Evolutionary conservation across 2,113 vertebrate genomes (phyloP).

Genomic region (Hippoglossus stenolepis): DNA sequence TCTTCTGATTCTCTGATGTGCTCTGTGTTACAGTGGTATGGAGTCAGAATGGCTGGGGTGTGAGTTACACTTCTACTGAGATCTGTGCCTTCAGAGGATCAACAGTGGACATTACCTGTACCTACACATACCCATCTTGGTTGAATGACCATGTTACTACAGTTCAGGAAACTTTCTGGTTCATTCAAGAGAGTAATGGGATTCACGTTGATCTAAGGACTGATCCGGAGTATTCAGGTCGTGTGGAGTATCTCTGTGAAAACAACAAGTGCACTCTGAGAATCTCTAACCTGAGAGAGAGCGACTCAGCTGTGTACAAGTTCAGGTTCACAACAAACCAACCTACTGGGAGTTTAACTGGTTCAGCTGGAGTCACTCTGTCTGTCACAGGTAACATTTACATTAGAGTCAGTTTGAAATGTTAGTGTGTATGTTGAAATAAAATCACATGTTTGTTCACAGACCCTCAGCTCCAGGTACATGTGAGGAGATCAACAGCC

Average conservation of each 20-base stretch:
- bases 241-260: rapidly evolving
- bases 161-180: not conserved
- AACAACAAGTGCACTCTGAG: not conserved
- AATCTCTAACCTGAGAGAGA: slow-evolving; percentile 27
- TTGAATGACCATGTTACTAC: rapidly evolving
- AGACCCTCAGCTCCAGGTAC: slow-evolving; percentile 12
- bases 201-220: too few relatives aligned
- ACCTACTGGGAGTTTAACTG: not conserved
- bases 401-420: not conserved
- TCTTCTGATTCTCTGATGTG: not conserved
- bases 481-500: not conserved
- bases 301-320: slow-evolving; percentile 36
- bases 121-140: not conserved
- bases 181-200: not conserved
- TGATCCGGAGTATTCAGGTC: not conserved
- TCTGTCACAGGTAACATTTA: slow-evolving; percentile 33
- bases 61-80: not conserved
- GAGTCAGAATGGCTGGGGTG: not conserved
- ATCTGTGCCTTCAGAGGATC: slow-evolving; percentile 23
- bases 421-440: not conserved
- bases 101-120: not conserved
- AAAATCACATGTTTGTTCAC: not conserved
- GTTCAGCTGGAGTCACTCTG: slow-evolving; percentile 10
- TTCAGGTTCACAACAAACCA: slow-evolving; percentile 24
- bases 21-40: not conserved